Base-by-base conservation (phyloP, 2,113 vertebrate species). In the Vanacampus margaritifer region DNA sequence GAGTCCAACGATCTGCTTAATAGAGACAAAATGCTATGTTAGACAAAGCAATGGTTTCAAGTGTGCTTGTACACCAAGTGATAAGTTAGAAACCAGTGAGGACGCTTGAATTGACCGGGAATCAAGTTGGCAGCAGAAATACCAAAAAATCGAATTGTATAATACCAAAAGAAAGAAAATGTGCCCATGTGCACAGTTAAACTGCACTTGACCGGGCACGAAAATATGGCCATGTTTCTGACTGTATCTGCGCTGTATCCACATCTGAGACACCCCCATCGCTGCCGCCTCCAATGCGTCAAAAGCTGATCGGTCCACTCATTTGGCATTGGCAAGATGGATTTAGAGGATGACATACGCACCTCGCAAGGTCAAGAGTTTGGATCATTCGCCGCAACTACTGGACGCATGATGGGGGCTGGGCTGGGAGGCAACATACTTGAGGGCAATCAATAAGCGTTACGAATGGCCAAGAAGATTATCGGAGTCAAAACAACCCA, bases 311-410 rank as follows among this genome's bases (percentile, higher is more conserved):
- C 23, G 35, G 10, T 41, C 36, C 35, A 39, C 36, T 41, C 36
- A 9, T 12, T 21, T 12, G 21, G 10, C 37, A 39, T n/a, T 8
- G 19, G 11, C 59, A 16, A 61, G n/a, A 61, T 39, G 35, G 21
- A 39, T 39, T 61, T 41, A 23, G 32, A 23, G 59, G 59, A n/a
- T 61, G 59, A 23, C 59, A 39, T 61, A 39, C 24, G 10, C 21
- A n/a, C 59, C 59, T 41, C 11, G 10, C 36, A 61, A 61, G 36
- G 59, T 61, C 57, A 59, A 13, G 57, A 35, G 17, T 59, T 59
- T n/a, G 57, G 35, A 36, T 59, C 3, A 39, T 61, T 24, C 12
- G 59, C 21, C 5, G 59, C 11, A 13, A n/a, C 39, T 41, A 41
- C 21, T 39, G 21, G 36, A 41, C n/a, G 13, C 21, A 57, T 19